phyloP scores from a whole-genome alignment of 2,888 invertebrate species.

The Chloromyia formosa region DNA sequence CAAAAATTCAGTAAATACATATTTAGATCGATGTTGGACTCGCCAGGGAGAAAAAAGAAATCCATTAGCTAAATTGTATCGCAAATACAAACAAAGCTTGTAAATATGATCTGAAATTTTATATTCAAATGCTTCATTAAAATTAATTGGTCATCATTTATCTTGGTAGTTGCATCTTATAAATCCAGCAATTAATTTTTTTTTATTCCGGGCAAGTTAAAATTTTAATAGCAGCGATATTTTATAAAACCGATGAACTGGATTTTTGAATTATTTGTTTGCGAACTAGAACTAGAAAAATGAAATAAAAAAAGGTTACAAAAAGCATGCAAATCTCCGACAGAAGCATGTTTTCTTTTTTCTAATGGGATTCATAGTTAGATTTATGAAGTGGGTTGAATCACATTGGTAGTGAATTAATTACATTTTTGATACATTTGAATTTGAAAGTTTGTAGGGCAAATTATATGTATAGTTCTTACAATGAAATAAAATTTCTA shows the following conservation, averaged over 20 bases:
- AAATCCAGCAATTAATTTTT: conserved; percentile 38
- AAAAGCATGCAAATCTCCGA: conserved; percentile 25
- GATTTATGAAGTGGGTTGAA: no score
- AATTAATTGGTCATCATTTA: conserved; percentile 35
- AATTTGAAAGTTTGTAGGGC: no score
- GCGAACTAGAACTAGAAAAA: not conserved
- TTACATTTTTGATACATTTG: no score
- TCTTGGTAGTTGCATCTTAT: conserved; percentile 35
- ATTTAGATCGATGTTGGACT: not conserved
- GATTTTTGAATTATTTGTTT: conserved; percentile 1
- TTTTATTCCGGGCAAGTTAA: conserved; percentile 33
- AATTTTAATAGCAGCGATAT: conserved; percentile 20
- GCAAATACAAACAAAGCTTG: conserved; percentile 32
- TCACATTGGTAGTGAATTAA: no score
- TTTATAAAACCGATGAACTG: conserved; percentile 28
- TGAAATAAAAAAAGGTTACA: not conserved
- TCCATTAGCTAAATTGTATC: conserved; percentile 34
- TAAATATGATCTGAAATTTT: conserved; percentile 30
- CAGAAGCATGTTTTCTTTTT: not conserved
- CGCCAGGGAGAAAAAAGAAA: conserved; percentile 1
- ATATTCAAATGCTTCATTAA: conserved; percentile 36
- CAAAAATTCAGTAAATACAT: conserved; percentile 10
- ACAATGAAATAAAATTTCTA: no score
- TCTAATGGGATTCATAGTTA: no score
- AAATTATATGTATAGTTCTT: no score